A percentile compares a stretch with the other conserved stretches of the same genome.
These are phyloP conservation scores for Subacronicta megacephala DNA, from an alignment of 2,888 invertebrate species.

Conservation along the genomic window DNA sequence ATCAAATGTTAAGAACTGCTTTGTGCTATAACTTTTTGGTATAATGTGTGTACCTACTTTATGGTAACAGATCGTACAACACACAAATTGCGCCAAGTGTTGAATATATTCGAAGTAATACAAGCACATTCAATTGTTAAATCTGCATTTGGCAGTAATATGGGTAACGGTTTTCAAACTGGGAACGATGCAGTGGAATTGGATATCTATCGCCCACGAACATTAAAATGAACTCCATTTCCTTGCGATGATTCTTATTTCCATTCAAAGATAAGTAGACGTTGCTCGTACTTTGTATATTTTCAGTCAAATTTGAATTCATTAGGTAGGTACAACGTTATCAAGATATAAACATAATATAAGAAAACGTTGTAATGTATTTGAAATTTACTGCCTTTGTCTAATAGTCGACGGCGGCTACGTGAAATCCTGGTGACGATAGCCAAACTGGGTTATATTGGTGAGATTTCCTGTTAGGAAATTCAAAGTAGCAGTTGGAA, in stretches of 20 bases:
- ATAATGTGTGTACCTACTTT: conserved; percentile 22
- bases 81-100: not conserved
- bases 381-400: too few relatives aligned
- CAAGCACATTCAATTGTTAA: conserved; percentile 20
- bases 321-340: too few relatives aligned
- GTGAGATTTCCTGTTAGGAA: too few relatives aligned
- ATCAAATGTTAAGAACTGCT: conserved; percentile 21
- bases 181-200: conserved; percentile 36
- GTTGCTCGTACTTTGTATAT: not conserved
- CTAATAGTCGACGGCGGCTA: too few relatives aligned
- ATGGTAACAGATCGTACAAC: not conserved
- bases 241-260: conserved; percentile 25
- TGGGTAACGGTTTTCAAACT: conserved; percentile 11
- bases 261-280: conserved; percentile 11
- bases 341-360: too few relatives aligned
- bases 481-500: too few relatives aligned
- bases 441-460: too few relatives aligned
- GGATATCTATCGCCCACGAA: conserved; percentile 36
- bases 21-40: conserved; percentile 17
- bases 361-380: too few relatives aligned
- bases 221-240: conserved; percentile 31
- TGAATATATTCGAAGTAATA: conserved; percentile 23
- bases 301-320: too few relatives aligned
- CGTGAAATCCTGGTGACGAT: too few relatives aligned
- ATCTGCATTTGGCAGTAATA: conserved; percentile 31